These are phyloP conservation scores for Turnix velox DNA, from an alignment of 2,113 vertebrate species.

Conservation along the genomic window DNA sequence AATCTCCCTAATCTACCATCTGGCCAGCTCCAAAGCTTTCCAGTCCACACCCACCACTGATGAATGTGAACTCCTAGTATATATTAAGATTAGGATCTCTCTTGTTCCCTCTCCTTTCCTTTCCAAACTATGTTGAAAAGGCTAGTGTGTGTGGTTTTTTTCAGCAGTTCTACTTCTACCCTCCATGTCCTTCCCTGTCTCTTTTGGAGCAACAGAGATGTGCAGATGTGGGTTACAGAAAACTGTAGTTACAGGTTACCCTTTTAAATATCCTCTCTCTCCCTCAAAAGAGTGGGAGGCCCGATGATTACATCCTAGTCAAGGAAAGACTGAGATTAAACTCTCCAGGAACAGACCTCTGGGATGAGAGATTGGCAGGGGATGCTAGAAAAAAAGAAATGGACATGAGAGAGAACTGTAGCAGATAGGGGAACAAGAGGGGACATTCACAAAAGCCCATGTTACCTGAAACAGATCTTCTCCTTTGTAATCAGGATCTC, in stretches of 20 bases:
- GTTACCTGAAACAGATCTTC: neutral
- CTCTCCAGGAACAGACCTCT: neutral
- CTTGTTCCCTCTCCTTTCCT: neutral
- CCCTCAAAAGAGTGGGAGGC: neutral
- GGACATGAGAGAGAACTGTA: neutral
- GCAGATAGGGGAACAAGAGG: neutral
- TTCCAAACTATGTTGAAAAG: neutral
- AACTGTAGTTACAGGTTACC: neutral
- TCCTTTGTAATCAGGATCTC: neutral
- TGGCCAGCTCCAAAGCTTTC: neutral
- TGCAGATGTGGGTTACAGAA: neutral
- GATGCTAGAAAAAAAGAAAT: neutral
- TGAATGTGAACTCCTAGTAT: neutral
- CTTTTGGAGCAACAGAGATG: neutral
- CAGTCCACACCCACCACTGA: neutral
- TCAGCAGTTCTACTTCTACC: neutral
- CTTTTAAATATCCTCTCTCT: neutral
- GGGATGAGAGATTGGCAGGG: neutral
- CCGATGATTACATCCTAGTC: neutral
- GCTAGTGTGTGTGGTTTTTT: neutral
- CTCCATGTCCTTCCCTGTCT: neutral
- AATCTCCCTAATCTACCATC: neutral
- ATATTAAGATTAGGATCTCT: conserved; percentile 18
- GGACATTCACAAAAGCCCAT: neutral
- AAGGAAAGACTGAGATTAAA: neutral